Evolutionary conservation across 1,140 invertebrate genomes (phyloP).

Genomic region (Drosophila suzukii): DNA sequence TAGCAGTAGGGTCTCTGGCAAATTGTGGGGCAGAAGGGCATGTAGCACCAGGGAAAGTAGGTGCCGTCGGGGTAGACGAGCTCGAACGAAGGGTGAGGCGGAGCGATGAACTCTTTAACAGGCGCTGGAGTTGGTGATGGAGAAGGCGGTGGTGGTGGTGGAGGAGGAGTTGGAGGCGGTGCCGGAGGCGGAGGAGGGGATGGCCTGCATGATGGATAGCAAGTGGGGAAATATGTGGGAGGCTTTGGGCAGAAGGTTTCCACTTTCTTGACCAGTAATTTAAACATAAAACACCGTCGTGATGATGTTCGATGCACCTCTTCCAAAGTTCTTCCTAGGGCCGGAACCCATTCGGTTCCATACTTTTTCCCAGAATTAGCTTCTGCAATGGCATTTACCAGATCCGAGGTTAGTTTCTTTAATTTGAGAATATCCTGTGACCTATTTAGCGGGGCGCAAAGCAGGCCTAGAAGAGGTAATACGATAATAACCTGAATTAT

Average conservation of each 20-base stretch:
- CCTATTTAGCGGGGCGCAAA: background rate
- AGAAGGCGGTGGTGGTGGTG: background rate
- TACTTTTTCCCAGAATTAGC: conserved; percentile 1
- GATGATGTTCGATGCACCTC: background rate
- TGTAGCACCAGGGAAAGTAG: conserved; percentile 7
- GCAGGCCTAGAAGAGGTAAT: background rate
- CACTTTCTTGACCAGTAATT: background rate
- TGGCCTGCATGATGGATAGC: background rate
- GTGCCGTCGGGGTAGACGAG: conserved; percentile 1
- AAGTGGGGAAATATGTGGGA: background rate
- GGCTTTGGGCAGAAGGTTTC: background rate
- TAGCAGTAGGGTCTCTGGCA: conserved; percentile 6
- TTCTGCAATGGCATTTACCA: conserved; percentile 10
- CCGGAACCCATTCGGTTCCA: background rate
- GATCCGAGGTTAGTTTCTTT: background rate
- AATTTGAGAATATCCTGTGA: background rate
- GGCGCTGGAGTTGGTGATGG: background rate
- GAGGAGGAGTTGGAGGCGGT: background rate
- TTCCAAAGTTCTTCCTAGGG: background rate
- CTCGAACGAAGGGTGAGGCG: background rate
- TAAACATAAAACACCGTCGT: background rate
- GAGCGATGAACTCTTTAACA: background rate
- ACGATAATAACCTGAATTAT: background rate
- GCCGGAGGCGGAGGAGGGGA: background rate
- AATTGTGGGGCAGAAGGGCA: background rate